Base-by-base conservation (phyloP, 2,888 invertebrate species). In the Lutraria lutraria region DNA sequence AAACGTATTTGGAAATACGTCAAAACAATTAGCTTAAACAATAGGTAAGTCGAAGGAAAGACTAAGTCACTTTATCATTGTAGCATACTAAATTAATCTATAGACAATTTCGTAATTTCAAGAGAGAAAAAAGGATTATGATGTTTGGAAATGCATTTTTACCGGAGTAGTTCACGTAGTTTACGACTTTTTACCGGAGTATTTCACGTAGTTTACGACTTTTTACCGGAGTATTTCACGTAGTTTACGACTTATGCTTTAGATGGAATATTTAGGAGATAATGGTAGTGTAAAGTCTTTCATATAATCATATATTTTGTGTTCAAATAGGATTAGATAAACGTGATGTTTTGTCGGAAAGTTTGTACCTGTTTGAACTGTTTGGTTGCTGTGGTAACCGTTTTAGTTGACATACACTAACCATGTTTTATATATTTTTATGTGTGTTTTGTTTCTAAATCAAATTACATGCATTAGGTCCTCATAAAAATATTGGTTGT, bases 251-350 rank as follows among this genome's bases (percentile, higher is more conserved):
- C 56, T 56, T 56, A 56, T 16, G 56, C 56, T 56, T 56, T 56
- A 56, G 56, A 19, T 0, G 19, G 12, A 56, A 56, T 16, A 56
- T 8, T 25, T 68, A 68, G 63, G 25, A 68, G n/a, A 68, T 25
- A 4, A 68, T 68, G n/a, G 63, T 68, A 68, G 63, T 68, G 1
- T 13, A 8, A 68, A 29, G 84, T 84, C 84, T 84, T 84, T 84
- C 84, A 84, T 84, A n/a, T 84, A 84, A 76, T 76, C 76, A 19
- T 29, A 53, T 76, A 76, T 52, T 81, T 76, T 84, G 83, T 84
- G 52, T 84, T 83, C 82, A 82, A 43, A 34, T 52, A 52, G 25
- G 16, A 25, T 8, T 81, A 81, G 81, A 29, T 25, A 81, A n/a
- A 53, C 52, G 52, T 81, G 81, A 34, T 34, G 53, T 52, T 81